Evolutionary conservation across 2,888 invertebrate species (phyloP), one percentile per base, ranked within the genome.

Genomic region (Sisyra nigra): DNA sequence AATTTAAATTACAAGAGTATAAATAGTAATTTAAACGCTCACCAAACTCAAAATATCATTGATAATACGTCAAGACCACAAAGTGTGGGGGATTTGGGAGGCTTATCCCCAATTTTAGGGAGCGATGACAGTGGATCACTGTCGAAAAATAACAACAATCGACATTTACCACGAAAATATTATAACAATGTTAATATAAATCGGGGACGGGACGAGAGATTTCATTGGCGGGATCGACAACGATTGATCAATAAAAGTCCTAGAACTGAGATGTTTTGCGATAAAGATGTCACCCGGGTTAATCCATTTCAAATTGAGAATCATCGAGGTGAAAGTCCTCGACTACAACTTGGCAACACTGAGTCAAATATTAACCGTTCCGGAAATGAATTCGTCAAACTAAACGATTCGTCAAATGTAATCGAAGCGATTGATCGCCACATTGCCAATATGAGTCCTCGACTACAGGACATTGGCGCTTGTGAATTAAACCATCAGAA

Each of bases 51-150:
- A 41, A 47, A 47, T 42, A 45, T 47, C 15, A 47, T 43, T 36
- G 18, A 17, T 6, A 37, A 45, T 35, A 44, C 44, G 33, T 37
- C 45, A 18, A 42, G 45, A 13, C 43, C 47, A 6, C 47, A 45
- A 39, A 47, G 44, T 36, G 36, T 42, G 2, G 45, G 45, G 17
- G 46, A 46, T 34, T 15, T 46, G 15, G 48, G 46, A 18, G 48
- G 46, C 2, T 39, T 48, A 33, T 44, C 44, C 13, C 48, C 48
- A 8, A 48, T 48, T 30, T 31, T 48, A 15, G 46, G 48, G 17
- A 48, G 48, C 29, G 48, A 48, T 29, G 46, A 46, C 14, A 46
- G 44, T 32, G 48, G 46, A n/a, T 48, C 48, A 19, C 24, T 48
- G 3, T 41, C 48, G 7, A 31, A 45, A 37, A 45, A 47, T 40